Evolutionary conservation across 2,113 vertebrate species (phyloP).

Genomic region (Percopsis transmontana): DNA sequence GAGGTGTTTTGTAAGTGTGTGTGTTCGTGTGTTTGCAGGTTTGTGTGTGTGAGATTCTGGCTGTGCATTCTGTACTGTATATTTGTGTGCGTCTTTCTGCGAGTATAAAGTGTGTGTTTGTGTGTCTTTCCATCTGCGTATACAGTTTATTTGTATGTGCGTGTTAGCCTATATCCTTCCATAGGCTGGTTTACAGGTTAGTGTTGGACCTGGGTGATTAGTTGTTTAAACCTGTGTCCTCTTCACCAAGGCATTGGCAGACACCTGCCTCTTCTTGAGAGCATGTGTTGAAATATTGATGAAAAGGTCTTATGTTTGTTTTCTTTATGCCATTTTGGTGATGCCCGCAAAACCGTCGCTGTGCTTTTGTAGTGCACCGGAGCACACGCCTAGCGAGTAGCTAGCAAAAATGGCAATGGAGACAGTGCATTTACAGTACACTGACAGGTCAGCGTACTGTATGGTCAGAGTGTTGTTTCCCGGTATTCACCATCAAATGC

Average conservation of each 20-base stretch:
- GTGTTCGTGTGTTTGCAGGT: conserved; percentile 1
- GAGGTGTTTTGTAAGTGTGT: neutral
- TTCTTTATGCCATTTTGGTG: conserved; percentile 1
- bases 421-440: neutral
- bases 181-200: conserved; percentile 26
- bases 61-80: too few species aligned
- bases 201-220: conserved; percentile 36
- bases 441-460: neutral
- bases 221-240: conserved; percentile 37
- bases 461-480: too few species aligned
- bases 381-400: neutral
- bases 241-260: conserved; percentile 37
- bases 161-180: too few species aligned
- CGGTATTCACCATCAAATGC: neutral
- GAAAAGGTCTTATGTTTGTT: conserved; percentile 32
- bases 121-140: neutral
- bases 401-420: conserved; percentile 12
- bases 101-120: neutral
- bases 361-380: conserved; percentile 8
- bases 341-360: conserved; percentile 13
- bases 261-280: conserved; percentile 22
- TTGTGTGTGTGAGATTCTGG: neutral
- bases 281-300: conserved; percentile 48
- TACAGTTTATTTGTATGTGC: conserved; percentile 14
- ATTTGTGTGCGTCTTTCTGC: neutral